Evolutionary conservation across 2,888 invertebrate species (phyloP), one percentile per base, ranked within the genome.

Genomic region (Microdon myrmicae): DNA sequence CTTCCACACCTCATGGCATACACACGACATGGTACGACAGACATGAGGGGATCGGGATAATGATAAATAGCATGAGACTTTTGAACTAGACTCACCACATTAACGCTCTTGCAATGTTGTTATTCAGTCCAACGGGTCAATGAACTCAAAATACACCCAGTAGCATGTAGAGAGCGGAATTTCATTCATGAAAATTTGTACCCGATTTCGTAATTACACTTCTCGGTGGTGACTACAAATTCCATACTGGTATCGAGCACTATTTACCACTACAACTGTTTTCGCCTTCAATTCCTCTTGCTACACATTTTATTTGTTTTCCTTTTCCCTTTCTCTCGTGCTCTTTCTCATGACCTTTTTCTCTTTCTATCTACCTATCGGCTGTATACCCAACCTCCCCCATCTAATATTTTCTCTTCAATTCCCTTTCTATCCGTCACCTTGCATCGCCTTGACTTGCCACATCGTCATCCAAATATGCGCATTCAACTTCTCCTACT

Each of bases 111-210:
- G 37, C 49, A 22, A 51, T 58, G 41, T 39, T 64, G 64, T 48
- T 51, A 37, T 31, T 7, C 6, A 69, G 74, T 74, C 73, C 74
- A 71, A 70, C 69, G n/a, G n/a, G n/a, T n/a, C n/a, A n/a, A n/a
- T n/a, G 73, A 75, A 73, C 74, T 72, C 59, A 47, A n/a, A 58
- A 55, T 56, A 53, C 37, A 68, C 64, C 58, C 64, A 64, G 58
- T 35, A 12, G 35, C 17, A 43, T 43, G 41, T 39, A 28, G 19
- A 41, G n/a, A n/a, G 41, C 38, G 47, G 31, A 53, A 53, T 73
- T 73, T 75, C 74, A 75, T 75, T 75, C 74, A 75, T 75, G 74
- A 74, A 74, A 73, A 69, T 73, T 59, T 70, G 70, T 71, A 73
- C 72, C 71, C 72, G 69, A 69, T 70, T 71, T 69, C 71, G 68